Evolutionary conservation across 1,140 invertebrate species (phyloP).

Genomic region (Zaprionus gabonicus): DNA sequence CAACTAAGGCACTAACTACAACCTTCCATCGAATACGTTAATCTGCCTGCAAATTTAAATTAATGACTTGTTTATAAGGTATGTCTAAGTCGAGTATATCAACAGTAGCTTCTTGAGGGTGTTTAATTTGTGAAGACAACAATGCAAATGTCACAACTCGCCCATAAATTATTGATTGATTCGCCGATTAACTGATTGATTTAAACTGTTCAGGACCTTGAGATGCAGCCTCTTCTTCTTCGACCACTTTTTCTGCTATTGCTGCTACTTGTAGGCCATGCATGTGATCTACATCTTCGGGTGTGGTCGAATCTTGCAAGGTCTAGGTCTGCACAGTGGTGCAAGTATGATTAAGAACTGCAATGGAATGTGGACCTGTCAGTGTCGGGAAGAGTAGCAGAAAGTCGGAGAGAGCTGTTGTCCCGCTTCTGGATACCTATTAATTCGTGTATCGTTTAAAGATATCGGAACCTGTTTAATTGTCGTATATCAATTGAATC

Average conservation of each 20-base stretch:
- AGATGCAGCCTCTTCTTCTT: constrained; percentile 12
- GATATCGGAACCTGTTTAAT: constrained; percentile 24
- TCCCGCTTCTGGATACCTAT: neutral
- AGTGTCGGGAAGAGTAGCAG: neutral
- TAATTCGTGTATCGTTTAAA: neutral
- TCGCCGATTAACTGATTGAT: constrained; percentile 64
- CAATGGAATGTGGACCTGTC: neutral
- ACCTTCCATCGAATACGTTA: neutral
- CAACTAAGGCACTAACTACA: neutral
- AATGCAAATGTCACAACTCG: constrained; percentile 48
- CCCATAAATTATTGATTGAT: constrained; percentile 66
- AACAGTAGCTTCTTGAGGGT: neutral
- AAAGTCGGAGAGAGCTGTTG: too few relatives aligned
- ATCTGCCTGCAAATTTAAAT: neutral
- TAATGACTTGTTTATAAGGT: neutral
- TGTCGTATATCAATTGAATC: constrained; percentile 13
- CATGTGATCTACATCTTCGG: constrained; percentile 33
- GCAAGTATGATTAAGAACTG: neutral
- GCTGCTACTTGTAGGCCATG: constrained; percentile 35
- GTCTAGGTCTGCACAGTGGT: constrained; percentile 67
- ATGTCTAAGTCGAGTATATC: neutral
- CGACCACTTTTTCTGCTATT: constrained; percentile 4
- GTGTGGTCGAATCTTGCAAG: constrained; percentile 68
- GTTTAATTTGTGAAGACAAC: constrained; percentile 27
- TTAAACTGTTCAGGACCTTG: constrained; percentile 53